Evolutionary conservation across 2,113 vertebrate species (phyloP).

Genomic region (Colistium nudipinnis): DNA sequence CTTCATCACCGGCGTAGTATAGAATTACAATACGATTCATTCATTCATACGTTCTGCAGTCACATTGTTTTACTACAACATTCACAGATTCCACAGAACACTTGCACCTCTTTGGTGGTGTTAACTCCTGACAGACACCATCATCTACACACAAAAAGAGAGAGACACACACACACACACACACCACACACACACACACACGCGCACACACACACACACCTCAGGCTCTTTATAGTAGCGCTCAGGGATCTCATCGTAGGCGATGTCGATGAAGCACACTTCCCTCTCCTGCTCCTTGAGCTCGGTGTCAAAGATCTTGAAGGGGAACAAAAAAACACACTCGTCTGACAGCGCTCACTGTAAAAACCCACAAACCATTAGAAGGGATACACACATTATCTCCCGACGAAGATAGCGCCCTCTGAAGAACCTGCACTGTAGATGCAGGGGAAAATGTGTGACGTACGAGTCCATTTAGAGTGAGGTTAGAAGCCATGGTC

Average conservation of each 20-base stretch:
- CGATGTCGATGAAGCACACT: slow-evolving; percentile 96
- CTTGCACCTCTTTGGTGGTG: not conserved
- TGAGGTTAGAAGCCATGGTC: not conserved
- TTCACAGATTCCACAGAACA: not conserved
- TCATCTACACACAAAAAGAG: slow-evolving; percentile 1
- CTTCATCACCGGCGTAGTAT: not conserved
- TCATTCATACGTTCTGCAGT: not conserved
- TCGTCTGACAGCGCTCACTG: not conserved
- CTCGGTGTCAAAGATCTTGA: slow-evolving; percentile 94
- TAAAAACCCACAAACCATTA: not conserved
- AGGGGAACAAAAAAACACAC: slow-evolving; percentile 10
- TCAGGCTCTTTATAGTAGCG: slow-evolving; percentile 98
- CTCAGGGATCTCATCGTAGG: slow-evolving; percentile 96
- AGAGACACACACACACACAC: slow-evolving; percentile 23
- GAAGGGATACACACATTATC: not conserved
- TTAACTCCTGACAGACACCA: not conserved
- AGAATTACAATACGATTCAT: no score
- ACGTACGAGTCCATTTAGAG: not conserved
- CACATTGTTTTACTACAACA: not conserved
- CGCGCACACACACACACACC: slow-evolving; percentile 76
- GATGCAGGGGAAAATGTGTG: not conserved
- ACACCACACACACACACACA: slow-evolving; percentile 7
- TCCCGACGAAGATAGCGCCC: no score
- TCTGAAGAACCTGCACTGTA: not conserved
- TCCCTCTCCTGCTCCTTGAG: slow-evolving; percentile 93